Evolutionary conservation across 53 echinoderm and acorn worm species (phyloP), one percentile per base, ranked within the genome.

Genomic region (Temnopleurus reevesii): DNA sequence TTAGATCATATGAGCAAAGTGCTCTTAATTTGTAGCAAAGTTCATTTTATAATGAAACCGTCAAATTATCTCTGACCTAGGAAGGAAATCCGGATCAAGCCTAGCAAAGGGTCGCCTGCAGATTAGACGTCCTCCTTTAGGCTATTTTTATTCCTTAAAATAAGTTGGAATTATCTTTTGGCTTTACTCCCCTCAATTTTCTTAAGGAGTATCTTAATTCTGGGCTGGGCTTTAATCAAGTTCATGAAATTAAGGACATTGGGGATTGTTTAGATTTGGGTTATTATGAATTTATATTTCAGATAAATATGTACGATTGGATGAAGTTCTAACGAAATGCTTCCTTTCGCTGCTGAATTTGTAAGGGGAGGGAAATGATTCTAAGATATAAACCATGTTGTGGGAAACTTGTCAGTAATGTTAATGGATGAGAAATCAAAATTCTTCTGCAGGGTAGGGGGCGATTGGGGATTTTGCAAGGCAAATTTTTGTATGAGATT

Each of bases 121-220:
- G 79, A 79, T 79, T 79, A 79, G 49, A 49, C 79, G 49, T 46
- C 79, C 79, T 79, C 79, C 79, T 79, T 79, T 79, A 8, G 28
- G 47, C 79, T 79, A 79, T 79, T 79, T 47, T 30, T 79, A 29
- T 49, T 79, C 41, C 79, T 79, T 47, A 41, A 71, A 71, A 71
- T 41, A 41, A 63, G 15, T 71, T 38, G 36, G 71, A 41, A 71
- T 71, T 41, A 71, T 38, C 41, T 21, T n/a, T 41, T 38, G n/a
- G n/a, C n/a, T n/a, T n/a, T n/a, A n/a, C n/a, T 71, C 23, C 71
- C 41, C 15, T 71, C 21, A 12, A 63, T 31, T 17, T 63, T 63
- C 63, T 33, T 63, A 21, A 38, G 36, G 4, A 3, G 71, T 71
- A 7, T 71, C 71, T 71, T 71, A 41, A 71, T 71, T 71, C n/a